These are phyloP conservation scores for Rhabdophis nuchalis DNA, from an alignment of 2,797 vertebrate genomes.

Conservation along the genomic window DNA sequence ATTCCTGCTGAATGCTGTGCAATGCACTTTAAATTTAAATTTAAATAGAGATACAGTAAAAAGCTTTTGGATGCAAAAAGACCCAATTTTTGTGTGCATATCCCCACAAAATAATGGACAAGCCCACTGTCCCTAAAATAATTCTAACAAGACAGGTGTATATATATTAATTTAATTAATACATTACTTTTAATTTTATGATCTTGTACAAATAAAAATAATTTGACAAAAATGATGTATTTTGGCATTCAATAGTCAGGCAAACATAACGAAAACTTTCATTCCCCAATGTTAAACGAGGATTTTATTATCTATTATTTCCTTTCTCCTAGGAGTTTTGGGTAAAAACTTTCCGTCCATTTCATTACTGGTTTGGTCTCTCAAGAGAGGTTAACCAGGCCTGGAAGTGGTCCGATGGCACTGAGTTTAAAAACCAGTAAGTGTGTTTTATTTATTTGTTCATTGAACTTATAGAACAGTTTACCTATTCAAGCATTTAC, in stretches of 20 bases:
- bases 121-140: neutral
- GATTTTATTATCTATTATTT: neutral
- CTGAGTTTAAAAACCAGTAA: neutral
- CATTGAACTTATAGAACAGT: neutral
- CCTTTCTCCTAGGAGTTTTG: neutral
- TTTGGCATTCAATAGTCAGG: neutral
- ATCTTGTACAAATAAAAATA: neutral
- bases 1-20: neutral
- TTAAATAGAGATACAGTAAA: neutral
- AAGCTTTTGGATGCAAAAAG: neutral
- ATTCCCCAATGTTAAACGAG: neutral
- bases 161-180: neutral
- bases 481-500: neutral
- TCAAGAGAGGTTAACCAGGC: neutral
- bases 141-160: neutral
- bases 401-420: neutral
- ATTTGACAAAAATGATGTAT: neutral
- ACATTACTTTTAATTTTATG: neutral
- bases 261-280: neutral
- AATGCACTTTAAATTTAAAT: neutral
- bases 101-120: neutral
- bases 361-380: neutral
- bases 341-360: accelerated
- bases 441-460: neutral
- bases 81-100: neutral